These are phyloP conservation scores for Helarctos malayanus DNA, from an alignment of 2,797 vertebrate species.

Conservation along the genomic window DNA sequence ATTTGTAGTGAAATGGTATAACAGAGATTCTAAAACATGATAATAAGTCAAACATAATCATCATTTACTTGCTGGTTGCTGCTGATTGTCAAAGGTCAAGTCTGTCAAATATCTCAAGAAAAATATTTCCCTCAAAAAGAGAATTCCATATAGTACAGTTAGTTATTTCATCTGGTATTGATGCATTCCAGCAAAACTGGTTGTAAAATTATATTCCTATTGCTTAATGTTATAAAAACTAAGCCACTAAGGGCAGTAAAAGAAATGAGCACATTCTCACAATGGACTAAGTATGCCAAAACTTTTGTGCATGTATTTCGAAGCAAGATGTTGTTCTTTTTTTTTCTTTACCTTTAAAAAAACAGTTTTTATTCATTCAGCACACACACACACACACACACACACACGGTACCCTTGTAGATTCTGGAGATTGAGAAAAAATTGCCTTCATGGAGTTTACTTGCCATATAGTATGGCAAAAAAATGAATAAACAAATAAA, in stretches of 20 bases:
- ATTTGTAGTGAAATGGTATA: neutral
- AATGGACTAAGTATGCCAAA: neutral
- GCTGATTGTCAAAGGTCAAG: slow-evolving; percentile 57
- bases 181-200: neutral
- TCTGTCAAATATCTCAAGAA: slow-evolving; percentile 59
- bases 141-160: neutral
- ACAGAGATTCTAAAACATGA: slow-evolving; percentile 29
- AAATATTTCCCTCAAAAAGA: slow-evolving; percentile 51
- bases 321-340: neutral
- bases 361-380: neutral
- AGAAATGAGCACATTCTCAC: neutral
- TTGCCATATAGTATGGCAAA: neutral
- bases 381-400: neutral
- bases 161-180: slow-evolving; percentile 27
- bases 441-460: neutral
- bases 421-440: neutral
- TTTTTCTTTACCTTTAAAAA: neutral
- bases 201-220: slow-evolving; percentile 19
- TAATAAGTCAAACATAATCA: slow-evolving; percentile 60
- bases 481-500: neutral
- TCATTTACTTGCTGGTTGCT: slow-evolving; percentile 60
- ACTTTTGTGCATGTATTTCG: neutral
- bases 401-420: neutral
- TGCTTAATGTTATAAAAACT: neutral
- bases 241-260: neutral